Evolutionary conservation across 2,888 invertebrate genomes (phyloP).

Genomic region (Acrocyrtus sp.): DNA sequence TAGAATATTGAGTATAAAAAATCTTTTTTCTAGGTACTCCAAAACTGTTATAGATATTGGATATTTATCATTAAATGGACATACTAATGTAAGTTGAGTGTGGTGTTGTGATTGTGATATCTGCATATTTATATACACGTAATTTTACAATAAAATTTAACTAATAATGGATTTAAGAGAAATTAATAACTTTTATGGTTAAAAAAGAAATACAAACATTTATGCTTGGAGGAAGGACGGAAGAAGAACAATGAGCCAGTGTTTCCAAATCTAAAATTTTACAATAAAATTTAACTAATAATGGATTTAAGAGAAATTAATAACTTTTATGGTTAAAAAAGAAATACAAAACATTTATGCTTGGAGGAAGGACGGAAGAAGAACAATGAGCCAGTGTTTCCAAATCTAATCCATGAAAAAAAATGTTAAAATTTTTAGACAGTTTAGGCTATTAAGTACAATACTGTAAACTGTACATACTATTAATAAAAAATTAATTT

Average conservation of each 20-base stretch:
- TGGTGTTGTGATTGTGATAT: slow-evolving; percentile 62
- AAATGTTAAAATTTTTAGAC: neutral
- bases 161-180: neutral
- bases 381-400: slow-evolving; percentile 37
- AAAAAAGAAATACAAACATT: neutral
- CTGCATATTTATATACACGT: slow-evolving; percentile 43
- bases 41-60: too few relatives aligned
- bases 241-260: slow-evolving; percentile 34
- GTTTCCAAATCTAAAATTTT: slow-evolving; percentile 15
- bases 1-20: too few relatives aligned
- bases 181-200: slow-evolving; percentile 12
- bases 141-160: neutral
- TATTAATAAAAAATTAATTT: too few relatives aligned
- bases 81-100: slow-evolving; percentile 50
- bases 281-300: slow-evolving; percentile 1
- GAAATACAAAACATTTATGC: neutral
- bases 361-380: slow-evolving; percentile 7
- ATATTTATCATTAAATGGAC: neutral
- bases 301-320: neutral
- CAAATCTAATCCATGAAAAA: neutral
- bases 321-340: slow-evolving; percentile 10
- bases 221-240: neutral
- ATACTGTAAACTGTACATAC: slow-evolving; percentile 6
- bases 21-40: too few relatives aligned
- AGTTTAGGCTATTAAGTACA: neutral